A percentile compares a stretch with the other conserved stretches of the same genome.
Conservation (phyloP, 2,113 vertebrate species). For the Polypterus bichir region DNA sequence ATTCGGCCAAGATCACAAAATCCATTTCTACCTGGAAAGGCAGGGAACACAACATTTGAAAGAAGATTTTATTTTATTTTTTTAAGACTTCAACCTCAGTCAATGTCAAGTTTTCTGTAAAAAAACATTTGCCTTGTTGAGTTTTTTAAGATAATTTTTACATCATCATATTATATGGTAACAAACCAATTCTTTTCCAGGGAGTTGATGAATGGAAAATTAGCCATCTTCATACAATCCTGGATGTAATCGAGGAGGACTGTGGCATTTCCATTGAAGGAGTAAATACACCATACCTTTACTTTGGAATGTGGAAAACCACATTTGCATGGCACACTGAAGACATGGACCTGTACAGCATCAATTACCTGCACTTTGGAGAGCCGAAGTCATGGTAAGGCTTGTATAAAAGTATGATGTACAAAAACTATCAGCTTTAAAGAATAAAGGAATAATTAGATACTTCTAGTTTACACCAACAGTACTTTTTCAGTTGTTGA, state of each 20-base stretch:
- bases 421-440: background rate
- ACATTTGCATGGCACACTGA: slow-evolving; percentile 95
- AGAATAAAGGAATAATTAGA: background rate
- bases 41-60: too few relatives aligned
- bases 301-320: slow-evolving; percentile 98
- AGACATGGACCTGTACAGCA: slow-evolving; percentile 97
- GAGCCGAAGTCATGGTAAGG: slow-evolving; percentile 93
- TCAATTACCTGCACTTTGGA: slow-evolving; percentile 95
- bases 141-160: too few relatives aligned
- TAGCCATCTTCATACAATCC: slow-evolving; percentile 76
- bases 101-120: too few relatives aligned
- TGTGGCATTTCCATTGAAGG: slow-evolving; percentile 90
- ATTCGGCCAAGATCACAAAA: too few relatives aligned
- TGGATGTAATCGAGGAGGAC: slow-evolving; percentile 87
- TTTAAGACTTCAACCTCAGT: too few relatives aligned
- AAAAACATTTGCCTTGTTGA: too few relatives aligned
- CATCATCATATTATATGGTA: too few relatives aligned
- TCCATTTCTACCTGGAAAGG: too few relatives aligned
- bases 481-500: too few relatives aligned
- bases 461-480: background rate
- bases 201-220: slow-evolving; percentile 89
- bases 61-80: too few relatives aligned
- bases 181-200: slow-evolving; percentile 37
- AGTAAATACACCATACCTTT: slow-evolving; percentile 90
- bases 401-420: background rate